Base-by-base conservation (phyloP, 2,113 vertebrate species). In the Limnothrissa miodon region DNA sequence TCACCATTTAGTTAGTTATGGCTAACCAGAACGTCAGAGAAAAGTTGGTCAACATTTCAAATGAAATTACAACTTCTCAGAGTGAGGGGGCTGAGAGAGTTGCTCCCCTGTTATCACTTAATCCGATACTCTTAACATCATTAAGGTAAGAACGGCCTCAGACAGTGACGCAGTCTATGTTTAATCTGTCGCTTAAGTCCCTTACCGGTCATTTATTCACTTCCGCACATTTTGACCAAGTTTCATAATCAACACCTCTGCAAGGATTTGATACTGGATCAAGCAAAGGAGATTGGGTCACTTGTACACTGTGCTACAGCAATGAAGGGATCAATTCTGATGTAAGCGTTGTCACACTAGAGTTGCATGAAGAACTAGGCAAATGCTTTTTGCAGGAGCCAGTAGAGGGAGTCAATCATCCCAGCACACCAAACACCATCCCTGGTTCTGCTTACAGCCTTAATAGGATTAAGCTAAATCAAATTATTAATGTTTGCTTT, bases 41-140 rank as follows among this genome's bases (percentile, higher is more conserved):
- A 19, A 19, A 56, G 51, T 23, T 23, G 29, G n/a, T 29, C 7
- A 66, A 66, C 25, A 66, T 15, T 29, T 66, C 29, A 1, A 25
- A 36, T 70, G 29, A 70, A 70, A 29, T 36, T 11, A 36, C 33
- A 53, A 15, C 13, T 19, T 21, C 21, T 21, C 0, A 23, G 5
- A 56, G 51, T 56, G 51, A 23, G 21, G 42, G 2, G 21, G 51
- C 19, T 19, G 19, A 23, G 4, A 3, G 21, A 56, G 51, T 23
- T 23, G 51, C 51, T 7, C 2, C 51, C 51, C 15, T 48, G 46
- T 80, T 70, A 86, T 83, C 84, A 85, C 83, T 84, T 89, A 83
- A 85, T 86, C 83, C 78, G 82, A 87, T 82, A 83, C 83, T 85
- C 85, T 88, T 86, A 88, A 87, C 62, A 23, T 83, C 53, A 81